phyloP scores from a whole-genome alignment of 2,888 invertebrate genomes.

The Archips xylosteana region DNA sequence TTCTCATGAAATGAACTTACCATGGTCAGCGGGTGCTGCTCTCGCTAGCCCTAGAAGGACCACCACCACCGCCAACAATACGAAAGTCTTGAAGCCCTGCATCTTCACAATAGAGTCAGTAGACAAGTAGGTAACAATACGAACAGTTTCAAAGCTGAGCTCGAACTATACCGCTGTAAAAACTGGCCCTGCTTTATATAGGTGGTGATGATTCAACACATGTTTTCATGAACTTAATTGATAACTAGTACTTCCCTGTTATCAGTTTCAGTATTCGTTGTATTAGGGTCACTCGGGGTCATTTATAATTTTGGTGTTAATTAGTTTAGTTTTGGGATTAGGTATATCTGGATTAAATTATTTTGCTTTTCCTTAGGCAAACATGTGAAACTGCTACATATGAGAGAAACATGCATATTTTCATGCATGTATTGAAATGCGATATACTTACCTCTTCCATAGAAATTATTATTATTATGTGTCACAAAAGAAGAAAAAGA shows the following conservation, averaged over 20 bases:
- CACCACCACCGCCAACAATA: slow-evolving; percentile 20
- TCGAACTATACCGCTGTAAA: neutral
- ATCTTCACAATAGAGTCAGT: slow-evolving; percentile 17
- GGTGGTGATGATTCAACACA: neutral
- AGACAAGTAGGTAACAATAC: neutral
- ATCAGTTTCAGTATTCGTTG: neutral
- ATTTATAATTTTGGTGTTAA: neutral
- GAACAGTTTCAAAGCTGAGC: neutral
- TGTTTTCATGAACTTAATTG: neutral
- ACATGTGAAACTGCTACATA: no score
- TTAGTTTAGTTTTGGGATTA: no score
- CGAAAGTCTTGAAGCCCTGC: slow-evolving; percentile 26
- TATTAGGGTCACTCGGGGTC: neutral
- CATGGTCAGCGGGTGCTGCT: slow-evolving; percentile 21
- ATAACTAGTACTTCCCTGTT: neutral
- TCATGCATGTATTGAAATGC: no score
- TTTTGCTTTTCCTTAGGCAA: no score
- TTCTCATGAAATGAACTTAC: neutral
- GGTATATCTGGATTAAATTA: no score
- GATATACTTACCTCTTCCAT: no score
- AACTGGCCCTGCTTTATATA: neutral
- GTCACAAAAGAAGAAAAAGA: no score
- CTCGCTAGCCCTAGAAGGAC: slow-evolving; percentile 24
- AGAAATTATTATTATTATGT: no score
- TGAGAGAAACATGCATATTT: no score